Evolutionary conservation across 2,113 vertebrate genomes (phyloP), one percentile per base, ranked within the genome.

Genomic region (pig (Sus scrofa)): DNA sequence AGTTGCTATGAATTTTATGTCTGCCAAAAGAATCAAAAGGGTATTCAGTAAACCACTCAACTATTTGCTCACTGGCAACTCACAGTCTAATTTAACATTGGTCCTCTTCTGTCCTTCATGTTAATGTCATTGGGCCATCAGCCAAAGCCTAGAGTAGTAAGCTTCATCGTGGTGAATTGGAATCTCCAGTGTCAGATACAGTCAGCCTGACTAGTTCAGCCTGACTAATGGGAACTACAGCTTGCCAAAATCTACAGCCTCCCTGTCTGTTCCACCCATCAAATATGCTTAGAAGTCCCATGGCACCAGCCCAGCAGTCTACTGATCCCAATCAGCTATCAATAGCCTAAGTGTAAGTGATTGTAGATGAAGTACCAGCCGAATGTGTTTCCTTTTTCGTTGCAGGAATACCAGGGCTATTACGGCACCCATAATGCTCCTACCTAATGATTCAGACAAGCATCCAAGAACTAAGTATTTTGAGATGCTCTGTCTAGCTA

Each of bases 281-380:
- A 98, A 98, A 97, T 65, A 82, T 96, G 79, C 95, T 98, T 98
- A 97, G 97, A 98, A 98, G 97, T 97, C 97, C 97, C 98, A 90
- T 98, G 98, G 98, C 98, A 98, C 95, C 95, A 98, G 95, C 96
- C 97, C 98, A 99, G 95, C 88, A 97, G 94, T 97, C 98, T 98
- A 98, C 96, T 97, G 98, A 98, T 98, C 96, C 98, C 97, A 98
- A 98, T 98, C 97, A 98, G 96, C 96, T 97, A 98, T 98, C 98
- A 98, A 98, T 98, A 98, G 98, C 97, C 98, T 98, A 98, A 98
- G 97, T 98, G 97, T 98, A 98, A 98, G 98, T 98, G 98, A 98
- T 97, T 98, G 97, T 98, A 94, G 96, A 97, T 98, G 96, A 98
- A 98, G 98, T 67, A 96, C 1, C 96, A 98, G 94, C 97, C 98